Evolutionary conservation across 2,797 vertebrate genomes (phyloP).

Genomic region (Pangasius sanitwongsei): DNA sequence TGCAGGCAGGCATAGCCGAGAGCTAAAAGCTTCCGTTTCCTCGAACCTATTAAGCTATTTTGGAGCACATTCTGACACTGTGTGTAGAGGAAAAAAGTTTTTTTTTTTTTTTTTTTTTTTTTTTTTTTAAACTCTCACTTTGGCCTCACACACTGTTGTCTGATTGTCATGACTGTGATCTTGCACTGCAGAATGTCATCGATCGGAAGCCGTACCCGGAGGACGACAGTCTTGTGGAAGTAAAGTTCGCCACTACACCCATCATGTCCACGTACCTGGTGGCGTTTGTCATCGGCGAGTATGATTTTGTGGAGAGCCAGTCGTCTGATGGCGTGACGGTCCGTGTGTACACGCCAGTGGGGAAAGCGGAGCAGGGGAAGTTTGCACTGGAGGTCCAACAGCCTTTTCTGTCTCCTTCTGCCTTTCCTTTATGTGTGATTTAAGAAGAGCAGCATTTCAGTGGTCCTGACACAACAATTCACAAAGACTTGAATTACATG

Average conservation of each 20-base stretch:
- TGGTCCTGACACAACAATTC: too few species aligned
- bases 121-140: background rate
- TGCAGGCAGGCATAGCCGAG: background rate
- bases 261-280: slow-evolving; percentile 98
- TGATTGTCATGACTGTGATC: background rate
- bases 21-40: slow-evolving; percentile 21
- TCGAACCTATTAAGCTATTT: slow-evolving; percentile 19
- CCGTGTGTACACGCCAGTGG: slow-evolving; percentile 94
- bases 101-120: background rate
- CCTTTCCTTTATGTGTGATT: background rate
- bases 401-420: background rate
- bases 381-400: slow-evolving; percentile 94
- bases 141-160: background rate
- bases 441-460: too few species aligned
- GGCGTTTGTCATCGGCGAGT: slow-evolving; percentile 97
- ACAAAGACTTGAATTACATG: background rate
- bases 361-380: slow-evolving; percentile 95
- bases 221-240: slow-evolving; percentile 91
- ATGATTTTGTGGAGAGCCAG: slow-evolving; percentile 93
- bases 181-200: slow-evolving; percentile 81
- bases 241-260: slow-evolving; percentile 93
- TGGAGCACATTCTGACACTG: background rate
- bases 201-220: slow-evolving; percentile 92
- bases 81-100: background rate
- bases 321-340: slow-evolving; percentile 91